Conservation (phyloP, 2,888 invertebrate species). For the Torymus auratus region DNA sequence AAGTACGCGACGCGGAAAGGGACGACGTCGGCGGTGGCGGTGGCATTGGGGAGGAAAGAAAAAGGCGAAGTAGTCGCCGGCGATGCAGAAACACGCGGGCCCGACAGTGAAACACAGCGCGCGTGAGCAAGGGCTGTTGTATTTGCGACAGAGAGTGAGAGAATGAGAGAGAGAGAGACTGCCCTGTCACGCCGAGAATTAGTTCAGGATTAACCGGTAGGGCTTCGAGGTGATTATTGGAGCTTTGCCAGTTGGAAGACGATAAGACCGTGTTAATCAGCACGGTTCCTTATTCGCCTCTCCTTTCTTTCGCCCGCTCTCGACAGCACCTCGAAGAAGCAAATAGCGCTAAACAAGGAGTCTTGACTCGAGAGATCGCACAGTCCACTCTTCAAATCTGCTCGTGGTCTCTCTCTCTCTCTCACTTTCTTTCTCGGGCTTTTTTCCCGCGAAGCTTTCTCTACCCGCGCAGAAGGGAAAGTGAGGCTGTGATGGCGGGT, state of each 20-base stretch:
- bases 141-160: conserved; percentile 25
- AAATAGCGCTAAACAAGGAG: conserved; percentile 46
- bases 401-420: neutral
- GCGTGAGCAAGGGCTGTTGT: neutral
- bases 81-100: conserved; percentile 13
- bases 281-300: conserved; percentile 58
- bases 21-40: neutral
- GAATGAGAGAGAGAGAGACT: conserved; percentile 50
- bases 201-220: conserved; percentile 72
- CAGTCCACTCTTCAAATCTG: conserved; percentile 25
- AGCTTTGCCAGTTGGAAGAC: conserved; percentile 73
- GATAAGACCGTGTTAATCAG: conserved; percentile 73
- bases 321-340: neutral
- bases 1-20: neutral
- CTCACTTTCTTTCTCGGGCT: neutral
- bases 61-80: conserved; percentile 23
- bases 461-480: neutral
- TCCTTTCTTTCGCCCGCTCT: neutral
- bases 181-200: conserved; percentile 71
- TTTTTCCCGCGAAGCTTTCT: conserved; percentile 7
- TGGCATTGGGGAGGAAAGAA: neutral
- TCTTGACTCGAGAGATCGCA: conserved; percentile 14
- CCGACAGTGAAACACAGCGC: no score
- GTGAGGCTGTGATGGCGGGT: neutral
- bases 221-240: conserved; percentile 73